Evolutionary conservation across 2,888 invertebrate genomes (phyloP).

Genomic region (Ennomos quercinarius): DNA sequence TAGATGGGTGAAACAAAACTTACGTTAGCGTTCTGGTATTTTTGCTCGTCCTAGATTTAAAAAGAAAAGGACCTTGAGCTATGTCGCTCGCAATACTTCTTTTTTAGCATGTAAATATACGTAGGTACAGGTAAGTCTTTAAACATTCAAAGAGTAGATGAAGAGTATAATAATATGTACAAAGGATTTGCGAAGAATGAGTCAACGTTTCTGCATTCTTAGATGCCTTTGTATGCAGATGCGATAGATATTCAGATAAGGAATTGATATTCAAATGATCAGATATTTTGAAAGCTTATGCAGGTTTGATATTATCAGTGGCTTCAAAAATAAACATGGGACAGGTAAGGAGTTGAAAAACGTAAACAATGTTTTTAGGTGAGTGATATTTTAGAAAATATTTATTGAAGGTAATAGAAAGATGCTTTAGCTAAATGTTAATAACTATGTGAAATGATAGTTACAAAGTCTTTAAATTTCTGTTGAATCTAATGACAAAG

Average conservation of each 20-base stretch:
- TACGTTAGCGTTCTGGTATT: no score
- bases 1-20: no score
- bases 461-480: constrained; percentile 1
- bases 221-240: constrained; percentile 50
- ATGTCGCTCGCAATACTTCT: no score
- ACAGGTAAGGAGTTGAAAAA: neutral
- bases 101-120: no score
- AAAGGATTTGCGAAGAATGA: constrained; percentile 37
- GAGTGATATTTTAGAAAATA: neutral
- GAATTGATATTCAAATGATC: constrained; percentile 43
- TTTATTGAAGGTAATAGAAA: no score
- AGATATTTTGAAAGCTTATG: constrained; percentile 32
- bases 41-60: no score
- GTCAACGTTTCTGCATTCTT: constrained; percentile 40
- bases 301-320: constrained; percentile 27
- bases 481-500: constrained; percentile 10
- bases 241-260: constrained; percentile 44
- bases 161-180: constrained; percentile 25
- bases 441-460: no score
- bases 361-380: neutral
- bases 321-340: constrained; percentile 22
- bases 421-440: no score
- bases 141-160: constrained; percentile 28
- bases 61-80: no score
- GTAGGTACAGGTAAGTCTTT: constrained; percentile 2